Evolutionary conservation across 2,113 vertebrate genomes (phyloP).

Genomic region (Gymnocephalus cernua): DNA sequence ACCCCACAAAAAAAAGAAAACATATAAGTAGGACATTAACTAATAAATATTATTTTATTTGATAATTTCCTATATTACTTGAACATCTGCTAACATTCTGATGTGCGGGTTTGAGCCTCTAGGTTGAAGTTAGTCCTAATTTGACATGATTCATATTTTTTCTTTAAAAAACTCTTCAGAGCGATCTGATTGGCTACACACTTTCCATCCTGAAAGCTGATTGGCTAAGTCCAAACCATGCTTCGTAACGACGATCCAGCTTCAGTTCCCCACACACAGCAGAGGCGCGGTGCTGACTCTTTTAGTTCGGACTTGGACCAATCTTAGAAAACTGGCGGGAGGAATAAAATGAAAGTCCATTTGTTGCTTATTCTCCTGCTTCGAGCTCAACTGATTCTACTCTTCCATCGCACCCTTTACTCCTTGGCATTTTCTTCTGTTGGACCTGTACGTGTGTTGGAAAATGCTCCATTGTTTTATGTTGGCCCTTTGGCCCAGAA

Average conservation of each 20-base stretch:
- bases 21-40: neutral
- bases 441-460: slow-evolving; percentile 63
- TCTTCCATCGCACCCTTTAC: neutral
- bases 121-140: neutral
- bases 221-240: slow-evolving; percentile 30
- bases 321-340: neutral
- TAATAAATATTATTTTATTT: neutral
- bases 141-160: neutral
- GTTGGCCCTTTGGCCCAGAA: slow-evolving; percentile 64
- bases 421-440: slow-evolving; percentile 24
- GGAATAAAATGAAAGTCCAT: neutral
- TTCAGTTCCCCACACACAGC: neutral
- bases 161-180: no score
- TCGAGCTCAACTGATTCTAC: neutral
- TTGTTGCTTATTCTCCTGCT: neutral
- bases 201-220: slow-evolving; percentile 18
- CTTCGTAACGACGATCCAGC: neutral
- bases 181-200: slow-evolving; percentile 38
- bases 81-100: no score
- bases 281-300: neutral
- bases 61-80: neutral
- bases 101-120: neutral
- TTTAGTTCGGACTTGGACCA: neutral
- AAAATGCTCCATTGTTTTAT: slow-evolving; percentile 66
- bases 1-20: neutral